Evolutionary conservation across 2,888 invertebrate genomes (phyloP), one percentile per base, ranked within the genome.

Genomic region (Thymelicus sylvestris): DNA sequence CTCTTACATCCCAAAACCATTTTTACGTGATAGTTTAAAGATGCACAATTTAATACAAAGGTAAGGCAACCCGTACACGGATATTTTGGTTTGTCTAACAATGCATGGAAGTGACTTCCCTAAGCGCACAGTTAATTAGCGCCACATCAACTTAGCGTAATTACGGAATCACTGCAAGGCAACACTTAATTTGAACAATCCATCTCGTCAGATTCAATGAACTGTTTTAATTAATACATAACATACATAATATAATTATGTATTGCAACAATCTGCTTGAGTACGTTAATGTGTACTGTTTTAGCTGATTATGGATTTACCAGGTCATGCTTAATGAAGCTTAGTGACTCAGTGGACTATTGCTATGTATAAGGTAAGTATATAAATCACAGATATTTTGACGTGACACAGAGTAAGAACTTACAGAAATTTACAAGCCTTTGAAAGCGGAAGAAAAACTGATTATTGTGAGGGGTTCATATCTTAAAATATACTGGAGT

Each of bases 121-220:
- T 57, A 10, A 31, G 31, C 57, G 10, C 52, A 7, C 1, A 15
- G 52, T 47, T 57, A 55, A 66, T 66, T 66, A 66, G 55, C 12
- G n/a, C 8, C 44, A 44, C 12, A 44, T 10, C 57, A 57, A 19
- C 66, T 44, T 24, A 50, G 13, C 19, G 6, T 57, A 66, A 66
- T 66, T 66, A 66, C 41, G 15, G 1, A 12, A 64, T 50, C 38
- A 66, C 31, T 12, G 44, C 44, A 44, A 44, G 44, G 41, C n/a
- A 57, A 57, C 66, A 66, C 55, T 66, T 66, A 57, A 57, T 47
- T 66, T 66, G 66, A 57, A 57, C 44, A 55, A 24, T 19, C 55
- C 65, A 41, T 52, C 39, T 41, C 65, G 65, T 44, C 55, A 24
- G 19, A 66, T 24, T 57, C 55, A 66, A 57, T 66, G 55, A 41